A percentile compares a stretch with the other conserved stretches of the same genome.
These are phyloP conservation scores for Eumaeus atala DNA, from an alignment of 1,140 invertebrate species.

Conservation along the genomic window DNA sequence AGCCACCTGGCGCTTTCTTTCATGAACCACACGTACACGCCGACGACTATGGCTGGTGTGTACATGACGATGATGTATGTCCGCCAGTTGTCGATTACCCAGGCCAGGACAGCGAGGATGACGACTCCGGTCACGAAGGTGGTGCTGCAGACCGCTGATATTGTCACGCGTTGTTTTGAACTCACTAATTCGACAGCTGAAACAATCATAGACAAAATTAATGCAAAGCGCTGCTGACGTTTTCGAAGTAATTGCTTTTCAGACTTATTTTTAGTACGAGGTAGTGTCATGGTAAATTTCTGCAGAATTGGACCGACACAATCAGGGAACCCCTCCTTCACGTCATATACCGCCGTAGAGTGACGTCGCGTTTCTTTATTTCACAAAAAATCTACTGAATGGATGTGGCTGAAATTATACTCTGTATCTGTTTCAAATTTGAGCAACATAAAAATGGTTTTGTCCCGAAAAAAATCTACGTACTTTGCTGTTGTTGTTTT, in stretches of 20 bases:
- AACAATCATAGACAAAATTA: not conserved
- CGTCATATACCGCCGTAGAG: no score
- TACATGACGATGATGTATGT: constrained; percentile 80
- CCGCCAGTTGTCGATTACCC: constrained; percentile 82
- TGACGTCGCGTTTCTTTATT: no score
- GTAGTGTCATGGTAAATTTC: no score
- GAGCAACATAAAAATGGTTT: no score
- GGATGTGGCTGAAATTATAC: no score
- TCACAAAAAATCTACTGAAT: no score
- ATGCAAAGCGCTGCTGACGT: not conserved
- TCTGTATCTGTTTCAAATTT: no score
- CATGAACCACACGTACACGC: constrained; percentile 89
- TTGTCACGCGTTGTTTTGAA: constrained; percentile 56
- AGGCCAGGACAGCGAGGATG: constrained; percentile 79
- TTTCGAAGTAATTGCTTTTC: not conserved
- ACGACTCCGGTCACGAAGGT: constrained; percentile 83
- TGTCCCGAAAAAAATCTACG: no score
- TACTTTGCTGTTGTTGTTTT: no score
- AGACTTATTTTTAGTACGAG: not conserved
- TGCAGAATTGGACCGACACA: no score
- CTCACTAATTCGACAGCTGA: constrained; percentile 46
- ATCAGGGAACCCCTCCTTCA: no score
- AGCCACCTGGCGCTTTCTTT: constrained; percentile 90
- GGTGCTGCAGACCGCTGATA: constrained; percentile 67
- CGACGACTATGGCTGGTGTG: constrained; percentile 78